These are phyloP conservation scores for Mycalesis mineus DNA, from an alignment of 2,888 invertebrate species.

Conservation along the genomic window DNA sequence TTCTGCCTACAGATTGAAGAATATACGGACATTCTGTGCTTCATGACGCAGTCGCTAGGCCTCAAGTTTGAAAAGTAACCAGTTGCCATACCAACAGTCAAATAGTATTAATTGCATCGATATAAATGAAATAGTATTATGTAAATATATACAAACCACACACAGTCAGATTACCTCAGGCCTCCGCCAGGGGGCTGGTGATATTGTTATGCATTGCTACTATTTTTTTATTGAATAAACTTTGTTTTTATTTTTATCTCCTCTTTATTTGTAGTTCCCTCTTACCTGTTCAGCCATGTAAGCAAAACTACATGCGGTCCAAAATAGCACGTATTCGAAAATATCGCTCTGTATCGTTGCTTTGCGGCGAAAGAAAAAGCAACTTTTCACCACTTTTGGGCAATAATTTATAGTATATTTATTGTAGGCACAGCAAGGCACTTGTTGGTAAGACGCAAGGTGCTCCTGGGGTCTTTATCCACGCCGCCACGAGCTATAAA, in stretches of 20 bases:
- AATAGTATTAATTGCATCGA: conserved; percentile 30
- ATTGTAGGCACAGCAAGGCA: too few relatives aligned
- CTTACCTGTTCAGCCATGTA: too few relatives aligned
- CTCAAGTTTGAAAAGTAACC: conserved; percentile 76
- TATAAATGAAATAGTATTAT: conserved; percentile 55
- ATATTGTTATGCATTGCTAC: conserved; percentile 73
- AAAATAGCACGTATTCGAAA: too few relatives aligned
- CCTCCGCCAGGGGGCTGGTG: conserved; percentile 57
- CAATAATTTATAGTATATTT: too few relatives aligned
- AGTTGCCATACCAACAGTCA: conserved; percentile 27
- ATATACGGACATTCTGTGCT: conserved; percentile 91
- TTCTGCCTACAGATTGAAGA: conserved; percentile 95
- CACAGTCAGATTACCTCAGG: conserved; percentile 66
- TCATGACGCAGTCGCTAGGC: conserved; percentile 85
- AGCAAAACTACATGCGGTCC: too few relatives aligned
- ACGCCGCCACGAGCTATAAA: too few relatives aligned
- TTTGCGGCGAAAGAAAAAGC: too few relatives aligned
- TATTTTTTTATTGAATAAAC: conserved; percentile 65
- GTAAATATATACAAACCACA: conserved; percentile 57
- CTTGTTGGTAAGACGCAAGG: too few relatives aligned
- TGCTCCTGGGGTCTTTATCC: too few relatives aligned
- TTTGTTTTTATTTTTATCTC: conserved; percentile 60
- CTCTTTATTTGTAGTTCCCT: not conserved
- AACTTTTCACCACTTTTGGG: too few relatives aligned
- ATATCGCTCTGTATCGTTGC: too few relatives aligned